These are phyloP conservation scores for Eremophila alpestris DNA, from an alignment of 2,797 vertebrate genomes.

Conservation along the genomic window DNA sequence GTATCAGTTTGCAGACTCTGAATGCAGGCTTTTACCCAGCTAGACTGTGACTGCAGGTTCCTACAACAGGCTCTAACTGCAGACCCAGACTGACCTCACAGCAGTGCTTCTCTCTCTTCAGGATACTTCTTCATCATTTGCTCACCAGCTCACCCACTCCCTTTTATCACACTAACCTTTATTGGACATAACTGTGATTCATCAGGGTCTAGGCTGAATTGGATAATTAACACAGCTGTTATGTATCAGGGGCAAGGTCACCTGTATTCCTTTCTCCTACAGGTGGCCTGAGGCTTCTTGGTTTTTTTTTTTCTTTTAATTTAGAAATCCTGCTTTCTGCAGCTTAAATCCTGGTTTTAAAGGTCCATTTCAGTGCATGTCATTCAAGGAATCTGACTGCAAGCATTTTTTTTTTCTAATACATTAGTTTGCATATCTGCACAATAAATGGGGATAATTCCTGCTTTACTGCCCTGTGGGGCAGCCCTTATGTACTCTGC, in stretches of 20 bases:
- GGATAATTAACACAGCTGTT: neutral
- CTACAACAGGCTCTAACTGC: neutral
- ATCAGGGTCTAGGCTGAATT: neutral
- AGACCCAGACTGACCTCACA: neutral
- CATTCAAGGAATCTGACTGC: neutral
- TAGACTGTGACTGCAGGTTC: neutral
- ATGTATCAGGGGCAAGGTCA: neutral
- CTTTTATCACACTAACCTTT: neutral
- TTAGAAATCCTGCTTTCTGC: neutral
- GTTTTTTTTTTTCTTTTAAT: neutral
- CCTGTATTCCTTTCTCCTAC: neutral
- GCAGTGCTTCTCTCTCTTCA: neutral
- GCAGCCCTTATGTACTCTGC: neutral
- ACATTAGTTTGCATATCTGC: neutral
- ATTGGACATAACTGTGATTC: neutral
- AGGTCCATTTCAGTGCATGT: neutral
- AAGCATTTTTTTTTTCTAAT: neutral
- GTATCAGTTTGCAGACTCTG: neutral
- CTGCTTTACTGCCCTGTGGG: neutral
- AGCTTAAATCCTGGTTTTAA: neutral
- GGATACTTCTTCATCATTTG: neutral
- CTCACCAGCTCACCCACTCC: neutral
- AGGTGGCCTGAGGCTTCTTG: neutral
- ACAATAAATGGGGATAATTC: constrained; percentile 1
- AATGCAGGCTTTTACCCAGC: neutral